phyloP scores from a whole-genome alignment of 2,888 invertebrate species.

The Agrotis puta region DNA sequence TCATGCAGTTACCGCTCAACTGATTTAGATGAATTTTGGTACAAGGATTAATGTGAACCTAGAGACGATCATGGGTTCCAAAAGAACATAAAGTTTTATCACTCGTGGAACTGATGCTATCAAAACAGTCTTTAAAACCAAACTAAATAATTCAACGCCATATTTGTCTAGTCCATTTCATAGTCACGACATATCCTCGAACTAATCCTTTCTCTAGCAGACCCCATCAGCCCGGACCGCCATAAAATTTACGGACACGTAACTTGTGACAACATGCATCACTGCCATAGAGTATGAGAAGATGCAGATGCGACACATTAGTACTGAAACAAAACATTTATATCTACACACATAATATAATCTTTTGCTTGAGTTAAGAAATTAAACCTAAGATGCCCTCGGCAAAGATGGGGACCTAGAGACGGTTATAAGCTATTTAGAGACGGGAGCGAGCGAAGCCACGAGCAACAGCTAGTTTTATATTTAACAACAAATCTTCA shows the following conservation, averaged over 20 bases:
- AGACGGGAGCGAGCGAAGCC: too few relatives aligned
- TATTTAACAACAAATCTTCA: background rate
- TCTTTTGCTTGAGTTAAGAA: too few relatives aligned
- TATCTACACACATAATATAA: too few relatives aligned
- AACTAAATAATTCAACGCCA: slow-evolving; percentile 23
- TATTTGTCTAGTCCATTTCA: slow-evolving; percentile 4
- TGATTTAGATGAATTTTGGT: too few relatives aligned
- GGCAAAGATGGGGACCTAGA: too few relatives aligned
- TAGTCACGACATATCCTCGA: slow-evolving; percentile 20
- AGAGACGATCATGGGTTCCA: too few relatives aligned
- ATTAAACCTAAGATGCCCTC: too few relatives aligned
- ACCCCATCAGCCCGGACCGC: slow-evolving; percentile 40
- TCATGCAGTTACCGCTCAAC: too few relatives aligned
- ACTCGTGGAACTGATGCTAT: background rate
- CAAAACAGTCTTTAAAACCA: background rate
- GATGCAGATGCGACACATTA: slow-evolving; percentile 7
- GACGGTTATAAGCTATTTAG: too few relatives aligned
- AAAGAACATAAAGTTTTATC: background rate
- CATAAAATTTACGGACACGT: slow-evolving; percentile 51
- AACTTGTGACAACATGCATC: slow-evolving; percentile 46
- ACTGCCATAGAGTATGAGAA: slow-evolving; percentile 20
- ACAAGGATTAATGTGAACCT: too few relatives aligned
- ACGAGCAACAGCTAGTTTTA: background rate
- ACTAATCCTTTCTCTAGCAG: slow-evolving; percentile 50
- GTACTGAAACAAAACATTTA: too few relatives aligned